Conservation (phyloP, 2,888 invertebrate genomes). For the Pseudeuparius sepicola region DNA sequence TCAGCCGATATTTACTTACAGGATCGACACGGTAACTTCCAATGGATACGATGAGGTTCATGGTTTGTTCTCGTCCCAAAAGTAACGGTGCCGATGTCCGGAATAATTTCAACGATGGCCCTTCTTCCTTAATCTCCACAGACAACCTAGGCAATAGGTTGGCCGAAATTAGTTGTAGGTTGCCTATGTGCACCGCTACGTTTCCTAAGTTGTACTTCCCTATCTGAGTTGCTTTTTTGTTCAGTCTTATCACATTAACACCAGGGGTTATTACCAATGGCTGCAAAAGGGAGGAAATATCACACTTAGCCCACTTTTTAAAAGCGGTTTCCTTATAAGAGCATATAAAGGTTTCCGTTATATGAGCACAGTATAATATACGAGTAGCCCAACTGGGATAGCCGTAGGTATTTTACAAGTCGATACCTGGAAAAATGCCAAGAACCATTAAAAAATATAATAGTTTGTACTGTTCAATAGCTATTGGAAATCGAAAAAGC, state of each 20-base stretch:
- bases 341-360: slow-evolving; percentile 1
- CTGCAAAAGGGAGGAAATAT: slow-evolving; percentile 28
- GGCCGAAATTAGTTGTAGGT: slow-evolving; percentile 64
- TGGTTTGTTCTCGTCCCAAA: slow-evolving; percentile 70
- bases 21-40: slow-evolving; percentile 66
- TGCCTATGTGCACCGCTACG: slow-evolving; percentile 53
- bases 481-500: too few species aligned
- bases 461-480: too few species aligned
- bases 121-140: slow-evolving; percentile 40
- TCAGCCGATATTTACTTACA: slow-evolving; percentile 41
- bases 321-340: slow-evolving; percentile 1
- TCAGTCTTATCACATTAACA: slow-evolving; percentile 51
- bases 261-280: slow-evolving; percentile 47
- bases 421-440: too few species aligned
- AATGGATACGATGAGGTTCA: slow-evolving; percentile 64
- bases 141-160: slow-evolving; percentile 45
- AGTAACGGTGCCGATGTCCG: slow-evolving; percentile 59
- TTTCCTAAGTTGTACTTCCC: slow-evolving; percentile 66
- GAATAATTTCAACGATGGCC: slow-evolving; percentile 40
- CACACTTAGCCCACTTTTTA: too few species aligned
- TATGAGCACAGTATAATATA: too few species aligned
- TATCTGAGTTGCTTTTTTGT: slow-evolving; percentile 50
- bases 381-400: too few species aligned
- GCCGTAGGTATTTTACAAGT: too few species aligned
- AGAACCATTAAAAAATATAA: too few species aligned